Base-by-base conservation (phyloP, 2,888 invertebrate genomes). In the Euclidia mi region DNA sequence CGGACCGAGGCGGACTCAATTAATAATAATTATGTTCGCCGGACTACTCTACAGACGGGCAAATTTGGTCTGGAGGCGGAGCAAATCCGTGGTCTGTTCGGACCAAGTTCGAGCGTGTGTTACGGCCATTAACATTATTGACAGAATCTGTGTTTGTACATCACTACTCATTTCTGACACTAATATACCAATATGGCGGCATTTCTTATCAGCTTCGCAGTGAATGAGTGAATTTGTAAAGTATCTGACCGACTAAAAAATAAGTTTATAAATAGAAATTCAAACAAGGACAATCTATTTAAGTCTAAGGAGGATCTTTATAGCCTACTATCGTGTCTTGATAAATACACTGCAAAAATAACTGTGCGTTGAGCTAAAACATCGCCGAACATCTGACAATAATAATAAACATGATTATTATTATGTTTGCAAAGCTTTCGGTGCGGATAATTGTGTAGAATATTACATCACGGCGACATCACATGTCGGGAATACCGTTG, bases 401-500 rank as follows among this genome's bases (percentile, higher is more conserved):
- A 76, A 79, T 79, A 82, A 82, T 76, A 84, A 82, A 81, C 79
- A 82, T 76, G 73, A 78, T 58, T 67, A 65, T 58, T 67, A 65
- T 46, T 42, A 37, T 76, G 71, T 78, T 76, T 65, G 67, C 55
- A 65, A 70, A 78, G 67, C 52, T 49, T 75, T 71, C 63, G 51
- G 60, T 44, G 61, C 56, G 57, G 66, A 62, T 72, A 70, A 70
- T 76, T 75, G 57, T 68, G 70, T 78, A 76, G 64, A 67, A 62
- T 58, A 70, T 80, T 85, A 85, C 87, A 85, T 85, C 86, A 87
- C 79, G 69, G 44, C 67, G 46, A 58, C 70, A 51, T 72, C 61
- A 69, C 67, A 67, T 66, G 57, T 63, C 71, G 68, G 73, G 75
- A 76, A 75, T 76, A 78, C 75, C 74, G 65, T 72, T 65, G 63